Base-by-base conservation (phyloP, 2,888 invertebrate genomes). In the Drosophila limbata region DNA sequence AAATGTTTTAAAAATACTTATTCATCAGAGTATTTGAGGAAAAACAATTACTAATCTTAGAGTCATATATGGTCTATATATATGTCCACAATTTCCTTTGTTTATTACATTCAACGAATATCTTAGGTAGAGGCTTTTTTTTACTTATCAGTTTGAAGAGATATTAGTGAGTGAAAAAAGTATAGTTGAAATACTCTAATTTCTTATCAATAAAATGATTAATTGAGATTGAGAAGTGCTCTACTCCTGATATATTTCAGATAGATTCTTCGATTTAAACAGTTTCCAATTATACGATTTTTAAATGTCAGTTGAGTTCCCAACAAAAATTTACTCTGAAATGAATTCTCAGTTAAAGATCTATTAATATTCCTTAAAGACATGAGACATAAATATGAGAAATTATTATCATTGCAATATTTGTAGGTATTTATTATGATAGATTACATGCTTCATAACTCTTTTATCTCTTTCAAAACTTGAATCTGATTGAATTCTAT, bases 21-120 rank as follows among this genome's bases (percentile, higher is more conserved):
- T 61, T 68, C 55, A 68, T 37, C 25, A 6, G 15, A 9, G n/a
- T 28, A 52, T 31, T 47, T 11, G 15, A 51, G 10, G 33, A 13
- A 25, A 35, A 25, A 56, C 57, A 57, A 47, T 57, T 28, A 37
- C 37, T 17, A 47, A 57, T 57, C 45, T 17, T 1, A 33, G 11
- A 21, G 55, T 44, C 44, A 25, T 56, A 35, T 35, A 56, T 35
- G 10, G 33, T 15, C 35, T 37, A 45, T 45, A 51, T 51, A 37
- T 25, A 44, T 15, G 21, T 19, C 21, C 5, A 39, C 21, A 51
- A 37, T 35, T 51, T 21, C 37, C 35, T 37, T 37, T 51, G 51
- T 51, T 21, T 51, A 33, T 21, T 15, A 5, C n/a, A 21, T 21
- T 9, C 35, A 10, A 28, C 13, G 39, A 53, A 40, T 52, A 39